Conservation (phyloP, 2,113 vertebrate species). For the Artemisiospiza belli region DNA sequence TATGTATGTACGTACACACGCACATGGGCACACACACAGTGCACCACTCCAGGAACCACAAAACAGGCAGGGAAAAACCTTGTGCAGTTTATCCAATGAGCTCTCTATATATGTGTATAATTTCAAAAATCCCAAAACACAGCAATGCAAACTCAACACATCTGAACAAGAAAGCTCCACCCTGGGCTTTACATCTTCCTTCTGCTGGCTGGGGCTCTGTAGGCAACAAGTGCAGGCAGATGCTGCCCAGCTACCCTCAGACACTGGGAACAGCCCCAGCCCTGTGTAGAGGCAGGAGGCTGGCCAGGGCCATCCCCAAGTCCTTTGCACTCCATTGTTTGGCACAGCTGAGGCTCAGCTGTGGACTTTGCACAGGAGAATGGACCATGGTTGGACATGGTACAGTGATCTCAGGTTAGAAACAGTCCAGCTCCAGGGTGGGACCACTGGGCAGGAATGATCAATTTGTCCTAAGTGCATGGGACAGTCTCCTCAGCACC, state of each 20-base stretch:
- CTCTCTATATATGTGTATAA: background rate
- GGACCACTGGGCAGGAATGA: background rate
- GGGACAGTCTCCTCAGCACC: background rate
- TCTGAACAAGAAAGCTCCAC: conserved; percentile 35
- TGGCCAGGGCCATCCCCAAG: background rate
- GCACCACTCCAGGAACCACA: background rate
- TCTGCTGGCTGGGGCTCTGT: conserved; percentile 11
- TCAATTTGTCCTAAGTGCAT: background rate
- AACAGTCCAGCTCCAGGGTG: background rate
- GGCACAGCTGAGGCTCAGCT: background rate
- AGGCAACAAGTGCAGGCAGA: background rate
- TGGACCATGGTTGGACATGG: background rate
- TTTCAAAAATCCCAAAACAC: background rate
- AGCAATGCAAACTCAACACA: conserved; percentile 11
- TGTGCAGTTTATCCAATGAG: background rate
- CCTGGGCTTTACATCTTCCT: conserved; percentile 3
- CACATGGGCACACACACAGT: background rate
- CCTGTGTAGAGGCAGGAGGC: background rate
- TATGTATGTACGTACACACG: background rate
- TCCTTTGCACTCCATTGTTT: background rate
- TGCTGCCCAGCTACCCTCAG: background rate
- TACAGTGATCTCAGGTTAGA: background rate
- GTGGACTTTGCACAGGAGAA: background rate
- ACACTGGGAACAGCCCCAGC: background rate
- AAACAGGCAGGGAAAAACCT: background rate